Evolutionary conservation across 92 coral and sea anemone species (phyloP), one percentile per base, ranked within the genome.

Genomic region (Epizoanthus ramosus): DNA sequence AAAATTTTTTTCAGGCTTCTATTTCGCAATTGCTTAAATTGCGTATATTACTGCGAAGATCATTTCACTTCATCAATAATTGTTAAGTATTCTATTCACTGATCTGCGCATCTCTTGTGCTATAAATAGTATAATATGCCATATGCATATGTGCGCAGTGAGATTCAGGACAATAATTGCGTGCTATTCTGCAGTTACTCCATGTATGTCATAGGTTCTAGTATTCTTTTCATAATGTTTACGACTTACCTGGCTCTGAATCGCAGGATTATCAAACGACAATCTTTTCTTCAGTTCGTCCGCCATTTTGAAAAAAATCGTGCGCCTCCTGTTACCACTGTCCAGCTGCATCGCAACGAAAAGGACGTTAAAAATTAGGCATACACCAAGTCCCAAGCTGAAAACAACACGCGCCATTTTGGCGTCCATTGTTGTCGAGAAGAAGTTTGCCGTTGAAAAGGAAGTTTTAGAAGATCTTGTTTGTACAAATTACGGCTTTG

Each of bases 381-480:
- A 41, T 71, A 71, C 58, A 71, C 58, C 31, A 71, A 71, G 75
- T 71, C 43, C 75, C 35, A 41, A 3, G 8, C 23, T 71, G 16
- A 41, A 5, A 71, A 47, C 50, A 71, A 41, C 57, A 71, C 75
- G 75, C 75, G 75, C 75, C 75, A 71, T 71, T 71, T 71, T 71
- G 75, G 75, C 75, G 75, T 71, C 75, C 75, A 71, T 71, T 71
- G 75, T 71, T 71, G 12, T 69, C 74, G 74, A 41, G 75, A 43
- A 19, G 47, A 33, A 19, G 72, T 33, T 67, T 65, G 17, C 16
- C 70, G 25, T 41, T 35, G 54, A 22, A 70, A 70, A 70, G 57
- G 22, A 47, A 71, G 56, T 71, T 33, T 37, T 41, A 56, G 33
- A 71, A 71, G 7, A 19, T 71, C 18, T 53, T 22, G 28, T 19